phyloP scores from a whole-genome alignment of 2,888 invertebrate species.

The Drosophila hamatofila region DNA sequence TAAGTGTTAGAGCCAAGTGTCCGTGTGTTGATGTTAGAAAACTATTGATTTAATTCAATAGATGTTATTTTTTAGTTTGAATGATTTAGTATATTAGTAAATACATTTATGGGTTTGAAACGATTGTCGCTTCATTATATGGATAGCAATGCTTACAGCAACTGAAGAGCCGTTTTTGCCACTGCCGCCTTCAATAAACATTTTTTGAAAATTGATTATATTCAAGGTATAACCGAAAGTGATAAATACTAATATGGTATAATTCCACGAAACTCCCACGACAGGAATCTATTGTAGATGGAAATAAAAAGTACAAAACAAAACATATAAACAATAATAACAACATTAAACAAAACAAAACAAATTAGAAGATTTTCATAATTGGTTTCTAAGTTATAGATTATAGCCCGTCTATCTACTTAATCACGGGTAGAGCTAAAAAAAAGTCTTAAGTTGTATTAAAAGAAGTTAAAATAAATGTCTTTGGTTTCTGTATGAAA shows the following conservation, averaged over 20 bases:
- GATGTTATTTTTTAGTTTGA: slow-evolving; percentile 16
- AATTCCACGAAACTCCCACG: slow-evolving; percentile 83
- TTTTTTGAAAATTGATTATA: slow-evolving; percentile 89
- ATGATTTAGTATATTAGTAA: slow-evolving; percentile 42
- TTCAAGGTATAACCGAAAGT: slow-evolving; percentile 85
- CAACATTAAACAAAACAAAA: slow-evolving; percentile 36
- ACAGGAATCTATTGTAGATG: slow-evolving; percentile 83
- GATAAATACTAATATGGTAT: slow-evolving; percentile 83
- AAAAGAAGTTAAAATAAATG: not conserved
- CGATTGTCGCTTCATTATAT: slow-evolving; percentile 24
- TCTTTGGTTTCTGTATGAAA: not conserved
- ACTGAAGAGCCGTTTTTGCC: slow-evolving; percentile 99
- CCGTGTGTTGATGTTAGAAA: slow-evolving; percentile 14
- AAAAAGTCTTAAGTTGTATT: not conserved
- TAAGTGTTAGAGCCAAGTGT: slow-evolving; percentile 6
- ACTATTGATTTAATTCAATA: slow-evolving; percentile 15
- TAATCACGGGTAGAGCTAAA: not conserved
- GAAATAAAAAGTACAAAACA: slow-evolving; percentile 63
- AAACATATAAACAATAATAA: slow-evolving; percentile 49
- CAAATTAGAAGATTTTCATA: not conserved
- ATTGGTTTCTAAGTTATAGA: slow-evolving; percentile 9
- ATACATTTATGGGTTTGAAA: slow-evolving; percentile 17
- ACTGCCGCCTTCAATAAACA: slow-evolving; percentile 93
- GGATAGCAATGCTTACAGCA: slow-evolving; percentile 88
- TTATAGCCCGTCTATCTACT: not conserved